phyloP scores from a whole-genome alignment of 2,797 vertebrate genomes.

The Pipistrellus nathusii region DNA sequence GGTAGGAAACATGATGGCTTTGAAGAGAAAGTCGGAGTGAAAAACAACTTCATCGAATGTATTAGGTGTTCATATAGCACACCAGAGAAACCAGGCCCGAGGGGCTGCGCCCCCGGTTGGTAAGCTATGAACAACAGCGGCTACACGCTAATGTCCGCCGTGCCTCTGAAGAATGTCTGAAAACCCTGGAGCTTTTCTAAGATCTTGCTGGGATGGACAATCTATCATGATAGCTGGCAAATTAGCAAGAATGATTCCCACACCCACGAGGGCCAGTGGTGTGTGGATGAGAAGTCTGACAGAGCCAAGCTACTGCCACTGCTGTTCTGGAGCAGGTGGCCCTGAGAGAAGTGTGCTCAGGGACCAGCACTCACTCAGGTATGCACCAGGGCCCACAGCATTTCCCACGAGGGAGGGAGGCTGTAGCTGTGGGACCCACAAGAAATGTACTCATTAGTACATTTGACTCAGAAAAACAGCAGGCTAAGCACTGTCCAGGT shows the following conservation, averaged over 20 bases:
- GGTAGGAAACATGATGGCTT: not conserved
- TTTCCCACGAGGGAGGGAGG: not conserved
- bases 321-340: not conserved
- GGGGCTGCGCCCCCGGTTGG: not conserved
- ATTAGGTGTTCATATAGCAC: not conserved
- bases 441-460: not conserved
- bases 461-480: not conserved
- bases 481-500: not conserved
- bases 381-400: not conserved
- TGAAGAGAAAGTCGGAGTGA: not conserved
- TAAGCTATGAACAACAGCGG: not conserved
- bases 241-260: constrained; percentile 21
- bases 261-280: not conserved
- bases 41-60: not conserved
- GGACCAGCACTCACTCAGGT: not conserved
- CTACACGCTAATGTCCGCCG: no score
- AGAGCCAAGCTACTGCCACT: not conserved
- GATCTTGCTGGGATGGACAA: not conserved
- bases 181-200: not conserved
- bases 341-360: not conserved
- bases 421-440: not conserved
- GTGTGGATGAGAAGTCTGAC: not conserved
- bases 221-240: not conserved
- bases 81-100: not conserved
- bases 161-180: not conserved